phyloP scores from a whole-genome alignment of 1,140 invertebrate genomes.

The Campoletis sonorensis region DNA sequence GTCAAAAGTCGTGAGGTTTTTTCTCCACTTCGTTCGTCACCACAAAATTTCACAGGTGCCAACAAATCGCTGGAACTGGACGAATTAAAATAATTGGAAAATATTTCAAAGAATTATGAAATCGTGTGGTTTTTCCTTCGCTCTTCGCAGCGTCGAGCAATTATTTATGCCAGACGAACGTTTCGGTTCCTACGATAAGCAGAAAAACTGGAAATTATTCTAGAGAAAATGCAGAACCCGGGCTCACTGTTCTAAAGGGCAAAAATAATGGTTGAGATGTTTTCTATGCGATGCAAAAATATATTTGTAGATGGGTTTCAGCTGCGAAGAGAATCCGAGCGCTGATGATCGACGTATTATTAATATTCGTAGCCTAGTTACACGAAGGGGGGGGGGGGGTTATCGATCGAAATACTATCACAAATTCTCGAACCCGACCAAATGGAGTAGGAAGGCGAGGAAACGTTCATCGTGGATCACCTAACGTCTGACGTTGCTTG shows the following conservation, averaged over 20 bases:
- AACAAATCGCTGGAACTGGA: too few species aligned
- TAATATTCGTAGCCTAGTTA: slow-evolving; percentile 42
- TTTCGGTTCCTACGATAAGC: too few species aligned
- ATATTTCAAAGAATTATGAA: too few species aligned
- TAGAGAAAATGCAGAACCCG: background rate
- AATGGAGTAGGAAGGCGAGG: background rate
- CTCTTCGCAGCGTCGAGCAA: too few species aligned
- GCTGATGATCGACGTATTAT: slow-evolving; percentile 32
- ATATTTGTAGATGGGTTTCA: slow-evolving; percentile 1
- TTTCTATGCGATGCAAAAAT: slow-evolving; percentile 13
- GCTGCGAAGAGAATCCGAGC: background rate
- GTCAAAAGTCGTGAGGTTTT: too few species aligned
- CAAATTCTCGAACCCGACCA: slow-evolving; percentile 34
- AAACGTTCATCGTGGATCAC: slow-evolving; percentile 17
- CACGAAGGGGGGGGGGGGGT: slow-evolving; percentile 21
- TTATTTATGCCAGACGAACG: too few species aligned
- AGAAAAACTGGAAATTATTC: too few species aligned
- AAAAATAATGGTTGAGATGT: slow-evolving; percentile 20
- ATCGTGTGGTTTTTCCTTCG: too few species aligned
- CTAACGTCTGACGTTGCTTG: background rate
- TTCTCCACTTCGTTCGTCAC: too few species aligned
- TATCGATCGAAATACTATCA: slow-evolving; percentile 29
- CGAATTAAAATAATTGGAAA: too few species aligned
- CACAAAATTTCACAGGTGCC: too few species aligned
- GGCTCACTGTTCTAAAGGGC: background rate